phyloP scores from a whole-genome alignment of 2,888 invertebrate genomes.

The Homarus gammarus region DNA sequence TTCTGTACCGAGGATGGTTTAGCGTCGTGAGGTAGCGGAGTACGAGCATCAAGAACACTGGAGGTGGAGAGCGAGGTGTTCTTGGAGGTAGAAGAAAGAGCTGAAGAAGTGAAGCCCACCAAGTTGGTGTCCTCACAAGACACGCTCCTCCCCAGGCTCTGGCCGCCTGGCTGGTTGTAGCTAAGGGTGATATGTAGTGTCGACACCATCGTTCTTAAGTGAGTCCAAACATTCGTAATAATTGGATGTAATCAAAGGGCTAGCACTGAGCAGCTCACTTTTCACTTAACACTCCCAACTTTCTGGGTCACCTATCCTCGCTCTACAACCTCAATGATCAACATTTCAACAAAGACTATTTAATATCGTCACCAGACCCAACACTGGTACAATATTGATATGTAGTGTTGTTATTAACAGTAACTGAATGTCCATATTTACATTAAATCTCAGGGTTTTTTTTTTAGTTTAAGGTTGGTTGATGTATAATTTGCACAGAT shows the following conservation, averaged over 20 bases:
- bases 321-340: no score
- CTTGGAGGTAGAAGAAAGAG: constrained; percentile 27
- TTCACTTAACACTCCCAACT: not conserved
- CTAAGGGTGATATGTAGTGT: constrained; percentile 50
- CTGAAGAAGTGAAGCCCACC: constrained; percentile 17
- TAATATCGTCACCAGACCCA: no score
- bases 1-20: constrained; percentile 18
- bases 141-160: constrained; percentile 35
- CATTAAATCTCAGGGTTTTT: no score
- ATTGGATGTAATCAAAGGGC: not conserved
- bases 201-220: constrained; percentile 22
- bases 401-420: no score
- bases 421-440: no score
- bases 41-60: constrained; percentile 17
- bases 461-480: no score
- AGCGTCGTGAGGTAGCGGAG: not conserved
- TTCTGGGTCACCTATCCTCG: no score
- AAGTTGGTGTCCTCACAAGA: constrained; percentile 52
- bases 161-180: constrained; percentile 48
- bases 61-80: constrained; percentile 49
- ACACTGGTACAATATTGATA: no score
- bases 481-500: no score
- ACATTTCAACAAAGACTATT: no score
- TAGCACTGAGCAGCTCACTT: not conserved
- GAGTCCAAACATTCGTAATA: not conserved